Percentiles rank a stretch among this genome's conserved stretches.
These are phyloP conservation scores for Acrobasis consociella DNA, from an alignment of 2,888 invertebrate species.

Conservation along the genomic window DNA sequence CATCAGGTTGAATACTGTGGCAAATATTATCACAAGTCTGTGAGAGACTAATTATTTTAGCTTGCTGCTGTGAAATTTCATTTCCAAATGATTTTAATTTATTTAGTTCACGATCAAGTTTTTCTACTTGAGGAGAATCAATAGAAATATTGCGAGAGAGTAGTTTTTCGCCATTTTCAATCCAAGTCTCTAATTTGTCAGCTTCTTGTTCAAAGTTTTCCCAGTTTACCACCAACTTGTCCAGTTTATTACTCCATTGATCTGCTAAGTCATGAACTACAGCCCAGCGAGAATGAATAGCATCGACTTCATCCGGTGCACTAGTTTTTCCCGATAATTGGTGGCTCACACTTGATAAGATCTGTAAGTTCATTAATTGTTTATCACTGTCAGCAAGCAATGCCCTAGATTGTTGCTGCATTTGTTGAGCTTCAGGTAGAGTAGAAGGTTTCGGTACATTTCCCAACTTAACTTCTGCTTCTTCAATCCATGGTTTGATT, in stretches of 20 bases:
- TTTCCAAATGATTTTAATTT: slow-evolving; percentile 91
- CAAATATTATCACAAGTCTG: slow-evolving; percentile 91
- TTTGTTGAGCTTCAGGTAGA: slow-evolving; percentile 90
- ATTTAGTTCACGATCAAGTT: slow-evolving; percentile 89
- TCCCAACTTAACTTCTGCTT: slow-evolving; percentile 91
- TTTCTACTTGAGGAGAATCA: slow-evolving; percentile 88
- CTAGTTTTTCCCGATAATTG: slow-evolving; percentile 89
- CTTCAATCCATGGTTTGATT: slow-evolving; percentile 94
- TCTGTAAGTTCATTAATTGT: slow-evolving; percentile 88
- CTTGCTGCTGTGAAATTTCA: slow-evolving; percentile 93
- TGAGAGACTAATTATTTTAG: slow-evolving; percentile 89
- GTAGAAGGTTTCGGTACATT: slow-evolving; percentile 89
- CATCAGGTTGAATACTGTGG: slow-evolving; percentile 90
- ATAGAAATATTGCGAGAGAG: slow-evolving; percentile 83
- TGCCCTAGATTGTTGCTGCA: slow-evolving; percentile 87
- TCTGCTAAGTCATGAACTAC: slow-evolving; percentile 90
- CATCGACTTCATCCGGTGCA: slow-evolving; percentile 92
- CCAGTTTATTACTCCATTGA: slow-evolving; percentile 90
- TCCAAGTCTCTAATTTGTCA: slow-evolving; percentile 90
- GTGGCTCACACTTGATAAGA: slow-evolving; percentile 88
- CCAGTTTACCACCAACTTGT: slow-evolving; percentile 91
- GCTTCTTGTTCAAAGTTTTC: slow-evolving; percentile 90
- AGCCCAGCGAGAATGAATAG: slow-evolving; percentile 92
- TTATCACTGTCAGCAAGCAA: slow-evolving; percentile 91
- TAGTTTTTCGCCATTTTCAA: slow-evolving; percentile 85